A percentile compares a stretch with the other conserved stretches of the same genome.
phyloP scores from a whole-genome alignment of 2,797 vertebrate species.

The Jordanella pulchra region DNA sequence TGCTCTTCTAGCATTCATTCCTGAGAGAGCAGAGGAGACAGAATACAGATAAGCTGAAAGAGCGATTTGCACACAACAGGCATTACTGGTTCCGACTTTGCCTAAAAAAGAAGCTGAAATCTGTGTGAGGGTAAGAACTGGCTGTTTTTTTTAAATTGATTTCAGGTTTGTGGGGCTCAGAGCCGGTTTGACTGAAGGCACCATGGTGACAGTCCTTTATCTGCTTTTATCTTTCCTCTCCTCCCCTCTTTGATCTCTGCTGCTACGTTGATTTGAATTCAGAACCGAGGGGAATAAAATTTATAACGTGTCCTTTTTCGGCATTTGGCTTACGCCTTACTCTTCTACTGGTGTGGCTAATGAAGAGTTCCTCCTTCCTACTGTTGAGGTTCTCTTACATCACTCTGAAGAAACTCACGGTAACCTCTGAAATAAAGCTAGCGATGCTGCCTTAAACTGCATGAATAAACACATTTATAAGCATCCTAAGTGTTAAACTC shows the following conservation, averaged over 20 bases:
- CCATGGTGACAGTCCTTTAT: slow-evolving; percentile 44
- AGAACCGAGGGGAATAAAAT: slow-evolving; percentile 19
- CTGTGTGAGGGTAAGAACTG: background rate
- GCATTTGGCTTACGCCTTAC: background rate
- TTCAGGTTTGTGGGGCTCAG: slow-evolving; percentile 9
- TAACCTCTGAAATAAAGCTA: background rate
- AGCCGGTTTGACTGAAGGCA: slow-evolving; percentile 24
- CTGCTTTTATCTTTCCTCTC: slow-evolving; percentile 61
- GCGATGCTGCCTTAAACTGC: background rate
- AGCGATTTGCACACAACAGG: slow-evolving; percentile 15
- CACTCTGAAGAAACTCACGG: background rate
- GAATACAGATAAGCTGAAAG: slow-evolving; percentile 22
- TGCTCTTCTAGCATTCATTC: slow-evolving; percentile 8
- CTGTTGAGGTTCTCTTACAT: background rate
- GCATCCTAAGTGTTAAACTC: background rate
- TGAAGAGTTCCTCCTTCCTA: background rate
- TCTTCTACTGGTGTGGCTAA: slow-evolving; percentile 12
- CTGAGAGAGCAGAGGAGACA: slow-evolving; percentile 2
- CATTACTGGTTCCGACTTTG: background rate
- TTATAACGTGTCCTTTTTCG: slow-evolving; percentile 9
- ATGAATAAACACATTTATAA: background rate
- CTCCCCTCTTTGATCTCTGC: slow-evolving; percentile 58
- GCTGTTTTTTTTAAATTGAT: slow-evolving; percentile 7
- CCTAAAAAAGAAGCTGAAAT: background rate
- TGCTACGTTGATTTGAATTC: slow-evolving; percentile 34